Conservation (phyloP, 2,113 vertebrate genomes). For the Larimichthys polyactis region DNA sequence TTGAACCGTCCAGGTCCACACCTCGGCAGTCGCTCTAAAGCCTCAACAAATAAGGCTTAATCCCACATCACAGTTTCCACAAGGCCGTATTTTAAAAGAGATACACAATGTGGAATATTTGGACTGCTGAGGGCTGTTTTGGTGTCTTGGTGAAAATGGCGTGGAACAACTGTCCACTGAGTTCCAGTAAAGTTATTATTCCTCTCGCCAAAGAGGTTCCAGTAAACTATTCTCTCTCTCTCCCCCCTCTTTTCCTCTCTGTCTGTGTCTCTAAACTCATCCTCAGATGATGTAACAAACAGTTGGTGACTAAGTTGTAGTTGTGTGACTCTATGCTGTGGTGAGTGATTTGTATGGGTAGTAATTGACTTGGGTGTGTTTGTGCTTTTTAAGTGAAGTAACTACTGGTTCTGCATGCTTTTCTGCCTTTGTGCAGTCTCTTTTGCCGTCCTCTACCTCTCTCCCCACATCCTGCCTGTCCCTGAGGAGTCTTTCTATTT, state of each 20-base stretch:
- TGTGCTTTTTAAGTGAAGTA: constrained; percentile 74
- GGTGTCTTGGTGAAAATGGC: constrained; percentile 42
- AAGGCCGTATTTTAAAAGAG: constrained; percentile 20
- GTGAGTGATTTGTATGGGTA: constrained; percentile 80
- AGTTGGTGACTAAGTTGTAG: constrained; percentile 74
- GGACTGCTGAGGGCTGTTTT: constrained; percentile 38
- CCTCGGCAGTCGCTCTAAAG: constrained; percentile 62
- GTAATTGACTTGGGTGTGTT: constrained; percentile 86
- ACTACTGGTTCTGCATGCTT: constrained; percentile 77
- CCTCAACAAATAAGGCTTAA: constrained; percentile 60
- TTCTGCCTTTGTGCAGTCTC: constrained; percentile 60
- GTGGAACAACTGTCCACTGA: constrained; percentile 62
- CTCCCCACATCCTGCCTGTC: constrained; percentile 45
- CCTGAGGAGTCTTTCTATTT: constrained; percentile 46
- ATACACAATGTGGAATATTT: constrained; percentile 48
- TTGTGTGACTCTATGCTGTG: constrained; percentile 63
- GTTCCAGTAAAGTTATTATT: constrained; percentile 74
- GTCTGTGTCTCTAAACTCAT: constrained; percentile 61
- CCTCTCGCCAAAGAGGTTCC: constrained; percentile 66
- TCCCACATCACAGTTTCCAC: constrained; percentile 57
- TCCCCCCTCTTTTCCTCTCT: constrained; percentile 28
- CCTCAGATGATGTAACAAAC: constrained; percentile 72
- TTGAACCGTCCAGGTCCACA: constrained; percentile 63
- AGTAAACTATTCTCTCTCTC: constrained; percentile 64
- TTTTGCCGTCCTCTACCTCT: constrained; percentile 15